phyloP scores from a whole-genome alignment of 2,888 invertebrate genomes.

The Vanessa cardui region DNA sequence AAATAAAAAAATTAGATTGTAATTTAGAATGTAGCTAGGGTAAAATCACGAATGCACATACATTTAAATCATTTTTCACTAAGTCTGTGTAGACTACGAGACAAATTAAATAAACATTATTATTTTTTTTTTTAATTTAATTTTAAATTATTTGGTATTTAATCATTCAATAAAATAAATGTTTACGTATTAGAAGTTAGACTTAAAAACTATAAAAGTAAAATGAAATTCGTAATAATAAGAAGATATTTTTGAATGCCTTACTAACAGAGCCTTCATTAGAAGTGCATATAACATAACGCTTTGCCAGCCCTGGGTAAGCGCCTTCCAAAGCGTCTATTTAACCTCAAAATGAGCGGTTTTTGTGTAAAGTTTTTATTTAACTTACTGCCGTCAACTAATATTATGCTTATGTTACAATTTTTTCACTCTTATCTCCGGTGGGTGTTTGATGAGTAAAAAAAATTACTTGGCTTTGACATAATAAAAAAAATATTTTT shows the following conservation, averaged over 20 bases:
- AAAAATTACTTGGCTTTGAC: slow-evolving; percentile 43
- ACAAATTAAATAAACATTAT: too few species aligned
- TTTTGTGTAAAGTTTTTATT: slow-evolving; percentile 72
- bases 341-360: slow-evolving; percentile 73
- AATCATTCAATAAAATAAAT: too few species aligned
- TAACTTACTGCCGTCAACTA: slow-evolving; percentile 63
- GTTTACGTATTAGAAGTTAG: too few species aligned
- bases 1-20: too few species aligned
- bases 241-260: too few species aligned
- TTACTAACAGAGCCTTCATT: slow-evolving; percentile 12
- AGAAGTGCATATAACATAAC: neutral
- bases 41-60: too few species aligned
- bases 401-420: slow-evolving; percentile 81
- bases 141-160: too few species aligned
- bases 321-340: slow-evolving; percentile 62
- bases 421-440: slow-evolving; percentile 73
- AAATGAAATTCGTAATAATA: neutral
- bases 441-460: slow-evolving; percentile 69
- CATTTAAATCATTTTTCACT: too few species aligned
- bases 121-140: too few species aligned
- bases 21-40: too few species aligned
- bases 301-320: slow-evolving; percentile 48
- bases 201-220: neutral
- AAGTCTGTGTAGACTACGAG: too few species aligned
- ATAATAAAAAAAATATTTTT: slow-evolving; percentile 63